Percentiles rank a stretch among this genome's conserved stretches.
These are phyloP conservation scores for Eolophus roseicapilla DNA, from an alignment of 2,113 vertebrate genomes.

Conservation along the genomic window DNA sequence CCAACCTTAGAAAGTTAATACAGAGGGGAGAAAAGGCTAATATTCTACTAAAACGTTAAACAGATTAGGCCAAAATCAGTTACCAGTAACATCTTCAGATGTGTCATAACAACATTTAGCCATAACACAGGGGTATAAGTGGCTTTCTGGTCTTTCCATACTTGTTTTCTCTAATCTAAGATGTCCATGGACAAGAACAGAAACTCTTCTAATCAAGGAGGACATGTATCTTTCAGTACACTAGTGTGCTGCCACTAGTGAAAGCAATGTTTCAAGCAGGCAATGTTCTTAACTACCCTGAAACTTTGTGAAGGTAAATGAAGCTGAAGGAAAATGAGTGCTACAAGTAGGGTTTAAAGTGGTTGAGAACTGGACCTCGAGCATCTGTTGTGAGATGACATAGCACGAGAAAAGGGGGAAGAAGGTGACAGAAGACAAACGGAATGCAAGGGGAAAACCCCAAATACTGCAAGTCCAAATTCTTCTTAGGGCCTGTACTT, in stretches of 20 bases:
- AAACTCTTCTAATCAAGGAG: not conserved
- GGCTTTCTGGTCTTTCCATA: not conserved
- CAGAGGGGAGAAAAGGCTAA: not conserved
- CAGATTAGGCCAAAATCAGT: not conserved
- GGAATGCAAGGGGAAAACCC: not conserved
- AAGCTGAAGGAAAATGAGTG: not conserved
- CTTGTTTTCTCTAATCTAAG: not conserved
- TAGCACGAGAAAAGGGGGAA: not conserved
- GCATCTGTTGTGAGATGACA: not conserved
- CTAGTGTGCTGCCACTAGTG: not conserved
- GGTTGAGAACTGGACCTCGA: accelerated
- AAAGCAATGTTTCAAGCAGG: not conserved
- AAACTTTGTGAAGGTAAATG: not conserved
- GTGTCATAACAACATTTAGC: not conserved
- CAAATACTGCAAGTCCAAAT: not conserved
- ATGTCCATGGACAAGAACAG: not conserved
- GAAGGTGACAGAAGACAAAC: not conserved
- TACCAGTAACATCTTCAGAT: not conserved
- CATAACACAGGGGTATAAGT: not conserved
- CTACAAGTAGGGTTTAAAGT: not conserved
- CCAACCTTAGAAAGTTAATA: not conserved
- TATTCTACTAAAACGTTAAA: not conserved
- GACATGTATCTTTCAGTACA: not conserved
- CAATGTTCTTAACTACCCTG: not conserved
- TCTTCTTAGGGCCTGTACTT: not conserved